Conservation (phyloP, 2,113 vertebrate genomes). For the Caretta caretta region DNA sequence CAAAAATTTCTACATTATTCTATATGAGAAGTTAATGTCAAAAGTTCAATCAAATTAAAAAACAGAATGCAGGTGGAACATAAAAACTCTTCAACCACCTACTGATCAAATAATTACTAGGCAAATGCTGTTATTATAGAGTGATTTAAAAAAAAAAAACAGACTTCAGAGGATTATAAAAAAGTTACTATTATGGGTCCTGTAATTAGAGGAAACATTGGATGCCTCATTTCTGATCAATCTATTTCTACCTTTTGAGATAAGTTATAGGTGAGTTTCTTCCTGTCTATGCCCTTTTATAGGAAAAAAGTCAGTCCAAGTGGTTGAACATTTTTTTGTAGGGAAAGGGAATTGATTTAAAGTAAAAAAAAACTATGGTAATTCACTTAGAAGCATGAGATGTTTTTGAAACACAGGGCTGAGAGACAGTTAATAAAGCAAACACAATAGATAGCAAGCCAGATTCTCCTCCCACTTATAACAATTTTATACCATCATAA, state of each 20-base stretch:
- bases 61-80: slow-evolving; percentile 37
- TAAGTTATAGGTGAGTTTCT: not conserved
- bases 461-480: not conserved
- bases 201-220: not conserved
- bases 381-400: not conserved
- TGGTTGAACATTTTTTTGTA: not conserved
- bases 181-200: not conserved
- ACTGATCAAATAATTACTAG: slow-evolving; percentile 56
- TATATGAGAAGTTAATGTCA: slow-evolving; percentile 37
- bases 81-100: slow-evolving; percentile 44
- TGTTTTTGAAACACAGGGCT: slow-evolving; percentile 12
- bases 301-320: not conserved
- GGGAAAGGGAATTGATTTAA: not conserved
- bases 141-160: not conserved
- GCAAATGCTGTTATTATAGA: slow-evolving; percentile 14
- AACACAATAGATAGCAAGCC: not conserved
- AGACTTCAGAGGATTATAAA: slow-evolving; percentile 44
- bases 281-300: not conserved
- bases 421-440: slow-evolving; percentile 2
- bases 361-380: not conserved
- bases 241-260: not conserved
- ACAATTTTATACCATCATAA: slow-evolving; percentile 7
- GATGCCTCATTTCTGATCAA: slow-evolving; percentile 4
- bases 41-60: slow-evolving; percentile 61
- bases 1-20: slow-evolving; percentile 10